These are phyloP conservation scores for Mobula birostris DNA, from an alignment of 2,113 vertebrate species.

Conservation along the genomic window DNA sequence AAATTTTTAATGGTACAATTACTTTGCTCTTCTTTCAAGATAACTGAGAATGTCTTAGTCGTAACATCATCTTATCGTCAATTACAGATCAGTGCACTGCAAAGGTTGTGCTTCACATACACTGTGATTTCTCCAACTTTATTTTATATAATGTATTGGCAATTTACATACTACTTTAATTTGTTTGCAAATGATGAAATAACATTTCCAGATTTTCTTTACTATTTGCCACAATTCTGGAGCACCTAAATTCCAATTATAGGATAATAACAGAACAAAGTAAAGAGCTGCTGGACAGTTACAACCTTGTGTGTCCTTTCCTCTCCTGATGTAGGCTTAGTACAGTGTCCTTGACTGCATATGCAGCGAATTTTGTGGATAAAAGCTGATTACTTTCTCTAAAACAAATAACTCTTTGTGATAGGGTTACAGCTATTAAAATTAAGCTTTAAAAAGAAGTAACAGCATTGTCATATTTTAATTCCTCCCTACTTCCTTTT, in stretches of 20 bases:
- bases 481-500: background rate
- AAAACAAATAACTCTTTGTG: background rate
- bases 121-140: background rate
- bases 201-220: background rate
- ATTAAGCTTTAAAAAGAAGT: background rate
- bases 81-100: background rate
- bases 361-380: background rate
- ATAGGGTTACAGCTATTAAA: background rate
- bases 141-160: background rate
- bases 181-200: background rate
- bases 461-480: background rate
- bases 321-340: background rate
- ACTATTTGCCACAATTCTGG: background rate
- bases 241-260: background rate
- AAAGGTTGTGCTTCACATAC: background rate
- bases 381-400: background rate
- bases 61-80: background rate
- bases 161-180: background rate
- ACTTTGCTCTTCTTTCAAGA: background rate
- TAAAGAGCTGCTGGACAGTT: background rate
- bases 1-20: slow-evolving; percentile 17
- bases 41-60: background rate
- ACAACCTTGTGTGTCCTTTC: background rate
- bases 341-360: background rate
- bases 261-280: background rate